A percentile compares a stretch with the other conserved stretches of the same genome.
Conservation (phyloP, 2,888 invertebrate species). For the Cantharis flavilabris region DNA sequence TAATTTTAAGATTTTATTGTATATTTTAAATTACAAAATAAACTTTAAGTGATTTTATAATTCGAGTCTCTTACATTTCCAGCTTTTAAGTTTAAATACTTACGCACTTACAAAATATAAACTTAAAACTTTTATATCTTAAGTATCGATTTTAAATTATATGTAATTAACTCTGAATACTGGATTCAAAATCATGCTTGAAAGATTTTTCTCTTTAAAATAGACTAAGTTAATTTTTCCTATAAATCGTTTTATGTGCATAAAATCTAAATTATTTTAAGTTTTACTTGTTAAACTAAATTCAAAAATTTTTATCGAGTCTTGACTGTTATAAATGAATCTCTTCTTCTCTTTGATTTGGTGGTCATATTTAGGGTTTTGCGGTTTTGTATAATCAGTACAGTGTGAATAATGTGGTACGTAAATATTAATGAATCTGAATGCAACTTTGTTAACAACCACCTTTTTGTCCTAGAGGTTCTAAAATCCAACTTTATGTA, state of each 20-base stretch:
- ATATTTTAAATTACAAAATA: not conserved
- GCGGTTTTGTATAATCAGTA: not conserved
- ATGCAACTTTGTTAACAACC: not conserved
- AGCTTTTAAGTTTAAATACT: not conserved
- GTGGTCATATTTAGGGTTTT: not conserved
- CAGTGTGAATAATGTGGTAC: not conserved
- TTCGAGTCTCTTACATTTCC: not conserved
- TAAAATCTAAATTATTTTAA: not conserved
- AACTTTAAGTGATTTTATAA: not conserved
- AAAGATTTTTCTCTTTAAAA: not conserved
- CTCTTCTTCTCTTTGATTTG: not conserved
- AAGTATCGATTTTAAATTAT: not conserved
- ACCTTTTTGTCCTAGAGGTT: not conserved
- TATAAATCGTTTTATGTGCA: not conserved
- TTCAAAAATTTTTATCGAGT: not conserved
- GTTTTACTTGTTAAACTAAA: not conserved
- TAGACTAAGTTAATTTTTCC: too few relatives aligned
- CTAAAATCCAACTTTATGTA: not conserved
- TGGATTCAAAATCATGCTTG: not conserved
- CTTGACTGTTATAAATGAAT: too few relatives aligned
- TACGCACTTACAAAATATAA: not conserved
- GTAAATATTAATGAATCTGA: slow-evolving; percentile 3
- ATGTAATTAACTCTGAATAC: not conserved
- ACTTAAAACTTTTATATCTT: not conserved
- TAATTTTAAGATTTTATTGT: not conserved